Evolutionary conservation across 2,888 invertebrate species (phyloP).

Genomic region (Mimas tiliae): DNA sequence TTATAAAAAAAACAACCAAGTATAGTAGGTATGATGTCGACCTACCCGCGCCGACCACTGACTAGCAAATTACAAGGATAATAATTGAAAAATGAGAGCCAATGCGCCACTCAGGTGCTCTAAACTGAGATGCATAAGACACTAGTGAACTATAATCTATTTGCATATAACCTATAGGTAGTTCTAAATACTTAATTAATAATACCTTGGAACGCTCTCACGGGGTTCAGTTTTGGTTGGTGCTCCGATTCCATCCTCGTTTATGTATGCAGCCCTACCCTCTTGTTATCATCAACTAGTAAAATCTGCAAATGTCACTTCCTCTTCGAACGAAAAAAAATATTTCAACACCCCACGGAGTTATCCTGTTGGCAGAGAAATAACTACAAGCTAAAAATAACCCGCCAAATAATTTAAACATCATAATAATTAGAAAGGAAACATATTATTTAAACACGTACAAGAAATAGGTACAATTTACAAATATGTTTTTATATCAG

Average conservation of each 20-base stretch:
- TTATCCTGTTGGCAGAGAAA: background rate
- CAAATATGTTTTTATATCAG: constrained; percentile 9
- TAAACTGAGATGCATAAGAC: too few species aligned
- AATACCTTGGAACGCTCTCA: constrained; percentile 76
- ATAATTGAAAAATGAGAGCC: background rate
- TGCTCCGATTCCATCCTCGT: constrained; percentile 68
- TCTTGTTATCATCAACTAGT: constrained; percentile 22
- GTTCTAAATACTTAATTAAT: constrained; percentile 16
- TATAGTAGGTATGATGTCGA: background rate
- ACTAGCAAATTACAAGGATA: too few species aligned
- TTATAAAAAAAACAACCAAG: too few species aligned
- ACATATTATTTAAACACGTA: background rate
- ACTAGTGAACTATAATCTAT: background rate
- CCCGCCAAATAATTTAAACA: background rate
- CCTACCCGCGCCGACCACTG: background rate
- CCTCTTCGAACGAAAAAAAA: constrained; percentile 22
- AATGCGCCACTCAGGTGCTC: background rate
- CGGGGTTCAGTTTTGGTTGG: constrained; percentile 73
- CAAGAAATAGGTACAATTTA: background rate
- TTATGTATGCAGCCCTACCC: constrained; percentile 30
- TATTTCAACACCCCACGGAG: constrained; percentile 3
- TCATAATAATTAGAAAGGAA: background rate
- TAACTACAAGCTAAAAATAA: background rate
- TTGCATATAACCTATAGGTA: constrained; percentile 27
- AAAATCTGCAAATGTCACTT: constrained; percentile 35